Evolutionary conservation across 2,113 vertebrate genomes (phyloP).

Genomic region (Egretta garzetta): DNA sequence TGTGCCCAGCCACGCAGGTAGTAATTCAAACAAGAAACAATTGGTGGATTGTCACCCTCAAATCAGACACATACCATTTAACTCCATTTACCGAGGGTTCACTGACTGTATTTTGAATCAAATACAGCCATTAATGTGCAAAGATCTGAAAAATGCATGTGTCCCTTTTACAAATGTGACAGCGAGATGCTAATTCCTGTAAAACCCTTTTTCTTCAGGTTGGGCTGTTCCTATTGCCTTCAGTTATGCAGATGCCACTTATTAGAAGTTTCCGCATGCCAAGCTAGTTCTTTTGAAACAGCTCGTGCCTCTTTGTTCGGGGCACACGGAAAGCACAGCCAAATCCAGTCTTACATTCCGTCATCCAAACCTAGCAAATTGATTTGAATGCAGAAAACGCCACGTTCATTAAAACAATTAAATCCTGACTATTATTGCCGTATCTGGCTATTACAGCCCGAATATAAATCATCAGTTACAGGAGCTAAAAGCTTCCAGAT

Average conservation of each 20-base stretch:
- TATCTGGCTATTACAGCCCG: not conserved
- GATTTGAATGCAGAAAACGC: not conserved
- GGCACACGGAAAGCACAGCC: accelerated
- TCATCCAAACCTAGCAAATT: slow-evolving; percentile 14
- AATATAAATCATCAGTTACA: slow-evolving; percentile 15
- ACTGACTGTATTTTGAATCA: slow-evolving; percentile 71
- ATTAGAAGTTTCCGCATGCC: not conserved
- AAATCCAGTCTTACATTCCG: not conserved
- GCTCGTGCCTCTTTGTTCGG: not conserved
- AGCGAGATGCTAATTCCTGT: slow-evolving; percentile 41
- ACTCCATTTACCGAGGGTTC: slow-evolving; percentile 72
- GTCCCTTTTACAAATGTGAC: slow-evolving; percentile 63
- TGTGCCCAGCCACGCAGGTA: slow-evolving; percentile 70
- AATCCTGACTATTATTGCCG: not conserved
- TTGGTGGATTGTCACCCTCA: slow-evolving; percentile 66
- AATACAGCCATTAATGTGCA: slow-evolving; percentile 68
- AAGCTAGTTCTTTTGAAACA: not conserved
- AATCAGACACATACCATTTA: slow-evolving; percentile 72
- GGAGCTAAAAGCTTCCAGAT: slow-evolving; percentile 41
- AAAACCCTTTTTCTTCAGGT: slow-evolving; percentile 58
- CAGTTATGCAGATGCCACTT: not conserved
- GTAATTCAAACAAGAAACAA: slow-evolving; percentile 73
- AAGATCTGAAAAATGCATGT: slow-evolving; percentile 68
- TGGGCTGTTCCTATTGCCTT: not conserved
- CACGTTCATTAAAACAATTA: slow-evolving; percentile 53